These are phyloP conservation scores for Scaptomyza pallida DNA, from an alignment of 1,140 invertebrate genomes.

Conservation along the genomic window DNA sequence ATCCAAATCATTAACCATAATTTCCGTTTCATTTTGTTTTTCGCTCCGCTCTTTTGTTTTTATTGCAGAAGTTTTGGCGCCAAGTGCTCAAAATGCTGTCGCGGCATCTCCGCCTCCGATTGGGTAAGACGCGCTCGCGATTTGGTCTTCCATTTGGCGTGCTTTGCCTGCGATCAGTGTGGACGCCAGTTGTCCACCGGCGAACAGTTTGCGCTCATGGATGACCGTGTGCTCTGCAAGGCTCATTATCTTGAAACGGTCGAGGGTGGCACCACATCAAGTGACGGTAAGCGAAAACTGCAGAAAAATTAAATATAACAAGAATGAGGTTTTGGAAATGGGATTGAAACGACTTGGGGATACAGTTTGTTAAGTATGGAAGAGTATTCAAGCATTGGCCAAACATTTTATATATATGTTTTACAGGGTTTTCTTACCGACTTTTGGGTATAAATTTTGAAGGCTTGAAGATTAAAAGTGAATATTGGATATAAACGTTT, in stretches of 20 bases:
- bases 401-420: no score
- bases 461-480: no score
- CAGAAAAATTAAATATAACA: constrained; percentile 22
- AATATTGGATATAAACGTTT: no score
- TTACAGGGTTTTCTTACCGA: no score
- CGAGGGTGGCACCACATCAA: constrained; percentile 95
- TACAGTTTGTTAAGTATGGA: not conserved
- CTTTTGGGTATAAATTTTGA: no score
- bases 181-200: constrained; percentile 98
- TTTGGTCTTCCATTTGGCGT: constrained; percentile 98
- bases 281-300: constrained; percentile 88
- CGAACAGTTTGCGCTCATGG: constrained; percentile 98
- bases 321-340: not conserved
- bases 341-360: not conserved
- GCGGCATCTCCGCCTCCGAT: constrained; percentile 96
- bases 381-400: not conserved
- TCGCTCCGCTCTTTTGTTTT: constrained; percentile 56
- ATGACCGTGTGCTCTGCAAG: constrained; percentile 96
- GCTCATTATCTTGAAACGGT: constrained; percentile 97
- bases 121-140: constrained; percentile 98
- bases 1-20: constrained; percentile 35
- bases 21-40: constrained; percentile 47
- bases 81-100: constrained; percentile 97
- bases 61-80: constrained; percentile 95
- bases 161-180: constrained; percentile 99